phyloP scores from a whole-genome alignment of 2,113 vertebrate species.

The Seriola dumerili region DNA sequence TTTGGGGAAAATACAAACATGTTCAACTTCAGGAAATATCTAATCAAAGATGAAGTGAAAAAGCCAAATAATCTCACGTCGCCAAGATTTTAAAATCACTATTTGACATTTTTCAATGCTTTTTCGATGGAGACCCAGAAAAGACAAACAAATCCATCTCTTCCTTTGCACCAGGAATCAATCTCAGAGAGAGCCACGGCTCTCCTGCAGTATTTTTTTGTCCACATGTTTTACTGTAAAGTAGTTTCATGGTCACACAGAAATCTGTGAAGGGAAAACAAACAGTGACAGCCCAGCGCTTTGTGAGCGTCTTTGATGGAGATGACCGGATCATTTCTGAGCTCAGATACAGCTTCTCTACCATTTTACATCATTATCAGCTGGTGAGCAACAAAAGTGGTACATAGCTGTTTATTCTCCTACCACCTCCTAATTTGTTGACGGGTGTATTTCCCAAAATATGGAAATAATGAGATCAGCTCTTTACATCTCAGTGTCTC shows the following conservation, averaged over 20 bases:
- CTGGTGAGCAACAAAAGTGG: neutral
- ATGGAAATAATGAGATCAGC: constrained; percentile 23
- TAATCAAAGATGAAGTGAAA: no score
- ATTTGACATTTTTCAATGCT: no score
- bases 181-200: no score
- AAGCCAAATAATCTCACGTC: no score
- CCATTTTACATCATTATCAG: constrained; percentile 7
- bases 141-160: no score
- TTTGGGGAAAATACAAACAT: neutral
- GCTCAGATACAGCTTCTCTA: neutral
- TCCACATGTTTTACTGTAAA: neutral
- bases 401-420: neutral
- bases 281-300: neutral
- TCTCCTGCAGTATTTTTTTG: no score
- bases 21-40: no score
- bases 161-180: neutral
- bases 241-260: neutral
- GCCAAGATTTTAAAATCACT: no score
- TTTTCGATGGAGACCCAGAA: no score
- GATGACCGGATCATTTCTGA: neutral
- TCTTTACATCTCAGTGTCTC: constrained; percentile 22
- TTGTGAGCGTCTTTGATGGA: no score
- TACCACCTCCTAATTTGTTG: constrained; percentile 23
- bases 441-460: constrained; percentile 24
- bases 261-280: neutral